Evolutionary conservation across 2,888 invertebrate genomes (phyloP), one percentile per base, ranked within the genome.

Genomic region (Mesorhabditis sp.): DNA sequence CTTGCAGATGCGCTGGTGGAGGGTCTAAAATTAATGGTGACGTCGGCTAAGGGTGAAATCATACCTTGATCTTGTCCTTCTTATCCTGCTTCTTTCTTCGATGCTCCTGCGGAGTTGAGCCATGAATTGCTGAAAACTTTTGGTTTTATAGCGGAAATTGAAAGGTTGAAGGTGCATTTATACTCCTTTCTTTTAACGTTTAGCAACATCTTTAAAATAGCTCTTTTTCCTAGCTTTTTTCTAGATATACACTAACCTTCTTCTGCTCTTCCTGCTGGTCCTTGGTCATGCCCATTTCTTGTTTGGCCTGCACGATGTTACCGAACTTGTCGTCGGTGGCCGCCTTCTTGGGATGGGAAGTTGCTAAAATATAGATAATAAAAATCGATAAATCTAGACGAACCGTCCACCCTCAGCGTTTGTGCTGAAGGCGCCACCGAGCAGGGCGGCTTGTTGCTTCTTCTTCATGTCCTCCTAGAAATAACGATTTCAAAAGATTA

Each of bases 261-360:
- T 98, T 99, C 89, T 97, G 96, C 87, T 96, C 96, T 87, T 96
- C 97, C 86, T 97, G 90, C 89, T 98, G 97, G 88, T 98, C 98
- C 90, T 95, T 97, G 89, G 97, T 96, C 91, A 98, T 97, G 90
- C 93, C 93, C 88, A 96, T 92, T 89, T 97, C 97, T 86, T 93
- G 89, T 88, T 94, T 94, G 85, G 95, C 94, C 84, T 92, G 92
- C 86, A 92, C 91, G 80, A 94, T 90, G 88, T 92, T 92, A 88
- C 83, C 88, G 84, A 84, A 87, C 78, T 87, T 80, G 73, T 84
- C 84, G 44, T 72, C 74, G 45, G 13, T 44, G 41, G 72, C 69
- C 41, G 70, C 67, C 73, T 85, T 85, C 71, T 85, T 82, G 69
- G 86, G 68, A 77, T 72, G 28, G 72, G 62, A 77, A 77, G 74